Evolutionary conservation across 2,113 vertebrate species (phyloP), one percentile per base, ranked within the genome.

Genomic region (Lucifuga dentata): DNA sequence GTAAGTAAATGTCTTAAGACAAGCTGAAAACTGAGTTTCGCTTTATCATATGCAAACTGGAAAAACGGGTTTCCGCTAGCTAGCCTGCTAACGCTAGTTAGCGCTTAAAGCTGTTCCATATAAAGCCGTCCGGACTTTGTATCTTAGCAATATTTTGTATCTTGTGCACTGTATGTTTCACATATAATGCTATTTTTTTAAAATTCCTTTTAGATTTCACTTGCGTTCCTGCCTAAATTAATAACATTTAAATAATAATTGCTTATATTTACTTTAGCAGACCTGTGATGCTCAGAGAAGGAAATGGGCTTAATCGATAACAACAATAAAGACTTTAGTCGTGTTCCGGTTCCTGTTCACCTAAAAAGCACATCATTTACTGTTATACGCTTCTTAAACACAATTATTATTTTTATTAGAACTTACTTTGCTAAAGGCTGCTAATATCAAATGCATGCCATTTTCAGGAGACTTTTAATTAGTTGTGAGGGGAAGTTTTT

Each of bases 41-140:
- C 45, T 49, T 24, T 29, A 9, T 38, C 10, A 45, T n/a, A 16
- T 12, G 21, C 12, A 56, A 72, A 74, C 26, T 17, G 55, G 56
- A 73, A 71, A 59, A 86, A 80, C 79, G 49, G 74, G 71, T 86
- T 88, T 88, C 80, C 86, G 84, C 81, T 88, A 85, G 80, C 84
- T 60, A 46, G 35, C 32, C 20, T 76, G 88, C 85, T 88, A 91
- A 64, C 5, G 51, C 56, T 78, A 69, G 61, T 62, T 87, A 84
- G 78, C 84, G 48, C 20, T 5, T n/a, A 16, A 26, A 32, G 74
- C 74, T 80, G 50, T 68, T 67, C 80, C 5, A 32, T 55, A 29
- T 55, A 75, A 75, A 81, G 72, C 74, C 81, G 33, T 33, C 57
- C 9, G 48, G 40, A 19, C 4, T 11, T 20, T 23, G 8, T 10